Evolutionary conservation across 2,888 invertebrate genomes (phyloP).

Genomic region (Cerceris ruficornis): DNA sequence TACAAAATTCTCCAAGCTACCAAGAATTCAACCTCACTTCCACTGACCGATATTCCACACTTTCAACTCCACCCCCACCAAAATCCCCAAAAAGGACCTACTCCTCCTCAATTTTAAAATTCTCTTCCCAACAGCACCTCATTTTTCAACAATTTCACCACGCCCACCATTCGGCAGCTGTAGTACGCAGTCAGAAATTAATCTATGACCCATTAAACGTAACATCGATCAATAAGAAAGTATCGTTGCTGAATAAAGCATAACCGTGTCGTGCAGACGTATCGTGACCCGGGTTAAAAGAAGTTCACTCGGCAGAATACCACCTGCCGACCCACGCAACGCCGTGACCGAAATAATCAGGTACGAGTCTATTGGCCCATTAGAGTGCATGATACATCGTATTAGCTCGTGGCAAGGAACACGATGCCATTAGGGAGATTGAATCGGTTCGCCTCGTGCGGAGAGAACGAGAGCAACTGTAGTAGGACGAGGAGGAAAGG

Average conservation of each 20-base stretch:
- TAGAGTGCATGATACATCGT: slow-evolving; percentile 76
- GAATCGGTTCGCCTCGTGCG: slow-evolving; percentile 68
- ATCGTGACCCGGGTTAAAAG: slow-evolving; percentile 54
- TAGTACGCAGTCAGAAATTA: too few species aligned
- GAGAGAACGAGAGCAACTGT: slow-evolving; percentile 9
- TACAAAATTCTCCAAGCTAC: too few species aligned
- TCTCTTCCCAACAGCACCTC: not conserved
- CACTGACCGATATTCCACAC: too few species aligned
- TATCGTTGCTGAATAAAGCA: not conserved
- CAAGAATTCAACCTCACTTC: too few species aligned
- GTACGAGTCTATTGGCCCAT: slow-evolving; percentile 71
- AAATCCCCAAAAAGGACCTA: too few species aligned
- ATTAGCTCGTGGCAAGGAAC: slow-evolving; percentile 70
- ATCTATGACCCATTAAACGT: too few species aligned
- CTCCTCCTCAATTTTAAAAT: too few species aligned
- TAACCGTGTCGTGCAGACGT: not conserved
- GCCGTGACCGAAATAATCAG: slow-evolving; percentile 66
- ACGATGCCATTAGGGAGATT: slow-evolving; percentile 76
- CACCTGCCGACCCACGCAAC: slow-evolving; percentile 67
- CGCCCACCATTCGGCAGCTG: too few species aligned
- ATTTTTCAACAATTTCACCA: too few species aligned
- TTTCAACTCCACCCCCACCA: too few species aligned
- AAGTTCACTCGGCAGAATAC: slow-evolving; percentile 50
- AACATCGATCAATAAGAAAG: not conserved
- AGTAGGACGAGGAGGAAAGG: slow-evolving; percentile 34